Evolutionary conservation across 2,888 invertebrate genomes (phyloP).

Genomic region (Dendrolimus pini): DNA sequence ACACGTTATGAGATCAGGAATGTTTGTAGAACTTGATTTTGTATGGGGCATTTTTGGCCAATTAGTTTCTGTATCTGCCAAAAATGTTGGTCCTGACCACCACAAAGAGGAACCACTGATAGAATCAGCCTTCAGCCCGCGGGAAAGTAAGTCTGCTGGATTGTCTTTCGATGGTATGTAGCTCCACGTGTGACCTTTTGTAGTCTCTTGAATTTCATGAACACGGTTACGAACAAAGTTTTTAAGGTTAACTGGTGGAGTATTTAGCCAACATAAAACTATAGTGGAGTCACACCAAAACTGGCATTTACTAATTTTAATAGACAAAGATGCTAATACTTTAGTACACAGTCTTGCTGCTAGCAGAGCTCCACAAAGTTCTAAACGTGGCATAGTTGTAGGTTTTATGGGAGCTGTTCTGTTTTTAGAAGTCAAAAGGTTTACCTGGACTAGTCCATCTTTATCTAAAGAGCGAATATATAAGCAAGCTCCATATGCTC

Average conservation of each 20-base stretch:
- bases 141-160: background rate
- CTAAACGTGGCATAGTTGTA: too few species aligned
- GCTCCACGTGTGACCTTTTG: background rate
- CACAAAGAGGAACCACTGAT: background rate
- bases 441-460: conserved; percentile 10
- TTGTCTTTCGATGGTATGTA: background rate
- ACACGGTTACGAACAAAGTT: background rate
- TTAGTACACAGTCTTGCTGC: conserved; percentile 15
- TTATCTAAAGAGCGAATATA: too few species aligned
- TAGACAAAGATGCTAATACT: conserved; percentile 11
- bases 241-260: conserved; percentile 4
- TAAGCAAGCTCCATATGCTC: too few species aligned
- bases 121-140: too few species aligned
- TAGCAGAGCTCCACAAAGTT: too few species aligned
- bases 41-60: too few species aligned
- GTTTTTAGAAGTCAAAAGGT: conserved; percentile 16
- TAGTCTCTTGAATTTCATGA: background rate
- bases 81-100: background rate
- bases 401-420: conserved; percentile 17
- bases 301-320: conserved; percentile 2
- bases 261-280: conserved; percentile 18
- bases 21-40: too few species aligned
- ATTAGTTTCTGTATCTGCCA: background rate
- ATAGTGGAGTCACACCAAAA: conserved; percentile 24
- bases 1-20: too few species aligned